phyloP scores from a whole-genome alignment of 1,140 invertebrate genomes.

The Tachypleus tridentatus region DNA sequence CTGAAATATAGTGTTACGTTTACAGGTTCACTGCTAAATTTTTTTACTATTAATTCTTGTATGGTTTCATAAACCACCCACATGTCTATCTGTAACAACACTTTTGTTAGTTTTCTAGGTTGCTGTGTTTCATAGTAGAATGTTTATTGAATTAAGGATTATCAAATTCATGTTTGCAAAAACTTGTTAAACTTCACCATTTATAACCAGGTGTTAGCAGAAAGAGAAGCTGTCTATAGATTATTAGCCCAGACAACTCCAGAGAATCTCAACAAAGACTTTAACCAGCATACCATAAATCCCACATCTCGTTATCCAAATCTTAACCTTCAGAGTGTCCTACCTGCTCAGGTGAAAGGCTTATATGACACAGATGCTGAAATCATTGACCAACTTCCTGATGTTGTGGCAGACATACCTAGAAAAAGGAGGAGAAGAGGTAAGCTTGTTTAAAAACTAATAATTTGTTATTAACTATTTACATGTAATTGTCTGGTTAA shows the following conservation, averaged over 20 bases:
- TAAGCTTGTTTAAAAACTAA: too few relatives aligned
- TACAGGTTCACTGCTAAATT: too few relatives aligned
- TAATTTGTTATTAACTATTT: too few relatives aligned
- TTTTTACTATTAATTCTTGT: too few relatives aligned
- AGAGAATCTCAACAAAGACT: constrained; percentile 84
- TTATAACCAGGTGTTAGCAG: constrained; percentile 66
- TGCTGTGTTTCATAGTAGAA: background rate
- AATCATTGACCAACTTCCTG: constrained; percentile 29
- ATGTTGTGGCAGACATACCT: constrained; percentile 27
- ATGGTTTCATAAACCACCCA: too few relatives aligned
- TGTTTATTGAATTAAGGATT: background rate
- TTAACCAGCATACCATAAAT: constrained; percentile 74
- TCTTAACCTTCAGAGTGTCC: constrained; percentile 44
- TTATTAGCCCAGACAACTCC: constrained; percentile 86
- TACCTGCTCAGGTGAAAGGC: constrained; percentile 49
- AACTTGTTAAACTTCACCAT: background rate
- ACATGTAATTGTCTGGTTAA: too few relatives aligned
- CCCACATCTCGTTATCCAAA: constrained; percentile 54
- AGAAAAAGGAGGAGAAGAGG: constrained; percentile 18
- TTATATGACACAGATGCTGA: constrained; percentile 32
- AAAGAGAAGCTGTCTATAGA: constrained; percentile 87
- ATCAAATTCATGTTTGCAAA: background rate
- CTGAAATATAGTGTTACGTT: too few relatives aligned
- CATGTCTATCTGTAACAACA: too few relatives aligned
- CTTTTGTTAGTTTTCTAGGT: too few relatives aligned